A percentile compares a stretch with the other conserved stretches of the same genome.
These are phyloP conservation scores for Tiliqua scincoides DNA, from an alignment of 2,113 vertebrate species.

Conservation along the genomic window DNA sequence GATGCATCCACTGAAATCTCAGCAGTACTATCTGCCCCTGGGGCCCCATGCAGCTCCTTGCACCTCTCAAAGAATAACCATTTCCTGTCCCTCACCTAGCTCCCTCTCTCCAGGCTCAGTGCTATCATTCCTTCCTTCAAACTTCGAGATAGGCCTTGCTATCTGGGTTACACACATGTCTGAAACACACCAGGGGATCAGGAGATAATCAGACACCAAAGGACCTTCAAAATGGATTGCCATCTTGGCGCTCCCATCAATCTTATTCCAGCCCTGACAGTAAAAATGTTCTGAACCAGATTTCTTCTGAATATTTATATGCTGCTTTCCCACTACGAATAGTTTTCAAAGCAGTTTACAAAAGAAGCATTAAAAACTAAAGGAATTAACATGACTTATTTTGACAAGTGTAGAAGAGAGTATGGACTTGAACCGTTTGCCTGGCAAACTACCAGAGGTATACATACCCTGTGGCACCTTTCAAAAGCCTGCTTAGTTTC, in stretches of 20 bases:
- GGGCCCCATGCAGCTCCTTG: not conserved
- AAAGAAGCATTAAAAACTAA: not conserved
- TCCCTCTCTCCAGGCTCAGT: not conserved
- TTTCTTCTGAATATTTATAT: not conserved
- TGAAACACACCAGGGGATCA: not conserved
- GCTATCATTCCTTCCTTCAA: not conserved
- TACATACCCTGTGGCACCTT: conserved; percentile 92
- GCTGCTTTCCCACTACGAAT: too few relatives aligned
- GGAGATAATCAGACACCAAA: not conserved
- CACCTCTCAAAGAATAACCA: not conserved
- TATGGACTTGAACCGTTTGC: too few relatives aligned
- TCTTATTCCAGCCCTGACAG: not conserved
- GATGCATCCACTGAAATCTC: not conserved
- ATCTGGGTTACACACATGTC: not conserved
- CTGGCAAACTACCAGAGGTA: not conserved
- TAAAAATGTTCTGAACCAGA: not conserved
- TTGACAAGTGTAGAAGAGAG: not conserved
- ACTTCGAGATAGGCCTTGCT: not conserved
- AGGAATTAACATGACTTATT: not conserved
- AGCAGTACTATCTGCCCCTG: not conserved
- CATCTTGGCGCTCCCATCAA: not conserved
- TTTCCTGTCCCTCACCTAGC: not conserved
- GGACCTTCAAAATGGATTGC: not conserved
- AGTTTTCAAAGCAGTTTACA: not conserved
- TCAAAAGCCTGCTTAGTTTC: conserved; percentile 98